Evolutionary conservation across 35 echinoderm and acorn worm species (phyloP), one percentile per base, ranked within the genome.

Genomic region (Apostichopus japonicus): DNA sequence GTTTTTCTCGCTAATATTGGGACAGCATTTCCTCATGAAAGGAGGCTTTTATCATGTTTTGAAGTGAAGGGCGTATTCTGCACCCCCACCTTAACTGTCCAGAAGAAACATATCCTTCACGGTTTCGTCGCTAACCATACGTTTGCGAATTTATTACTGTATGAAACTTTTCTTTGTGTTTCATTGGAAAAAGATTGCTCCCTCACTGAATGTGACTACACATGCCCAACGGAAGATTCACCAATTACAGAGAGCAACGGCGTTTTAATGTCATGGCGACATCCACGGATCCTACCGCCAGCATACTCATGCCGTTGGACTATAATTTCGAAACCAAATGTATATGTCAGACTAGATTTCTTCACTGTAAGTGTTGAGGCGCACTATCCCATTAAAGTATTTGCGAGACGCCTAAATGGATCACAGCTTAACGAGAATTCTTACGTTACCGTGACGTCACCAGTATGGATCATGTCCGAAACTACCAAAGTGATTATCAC

Each of bases 401-500:
- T 54, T 55, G 8, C 54, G 44, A 44, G 52, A 83, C 17, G 33
- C 15, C 10, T 54, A 24, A 83, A 83, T n/a, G 33, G 54, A 54
- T 83, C 79, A 83, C 15, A 52, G 19, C 8, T 83, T 13, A 16
- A 83, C 13, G 52, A 55, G 24, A 83, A 11, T 8, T 55, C n/a
- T 11, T 83, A 52, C 51, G 33, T 83, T 14, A 6, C 79, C 3
- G 33, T 83, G 3, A 83, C 79, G 79, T 83, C 79, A 83, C 79
- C 79, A 54, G 54, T 83, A 14, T 33, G 24, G 79, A 17, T 83
- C 6, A 54, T 17, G 17, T 83, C 79, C 16, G 79, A 83, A 55
- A 83, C 79, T 13, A 83, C 33, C 54, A 54, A 83, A 33, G 79
- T 83, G 44, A 83, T 55, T 1, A 55, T 83, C 17, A 54, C 79